Percentiles rank a stretch among this genome's conserved stretches.
Evolutionary conservation across 2,888 invertebrate species (phyloP).

Genomic region (Chouioia cunea): DNA sequence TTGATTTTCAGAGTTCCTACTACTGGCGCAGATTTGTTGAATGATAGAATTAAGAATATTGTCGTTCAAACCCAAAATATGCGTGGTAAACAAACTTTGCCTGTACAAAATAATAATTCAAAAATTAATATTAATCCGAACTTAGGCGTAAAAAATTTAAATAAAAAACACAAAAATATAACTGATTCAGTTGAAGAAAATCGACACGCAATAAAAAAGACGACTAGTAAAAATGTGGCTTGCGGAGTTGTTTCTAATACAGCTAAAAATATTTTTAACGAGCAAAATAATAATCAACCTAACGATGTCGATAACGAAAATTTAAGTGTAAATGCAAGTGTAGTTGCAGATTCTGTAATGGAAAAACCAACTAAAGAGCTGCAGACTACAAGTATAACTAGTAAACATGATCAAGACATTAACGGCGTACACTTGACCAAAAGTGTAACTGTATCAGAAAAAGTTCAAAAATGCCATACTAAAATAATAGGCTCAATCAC

Average conservation of each 20-base stretch:
- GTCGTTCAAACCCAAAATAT: slow-evolving; percentile 61
- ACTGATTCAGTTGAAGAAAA: slow-evolving; percentile 1
- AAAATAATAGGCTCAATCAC: no score
- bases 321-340: not conserved
- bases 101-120: slow-evolving; percentile 22
- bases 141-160: slow-evolving; percentile 7
- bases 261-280: not conserved
- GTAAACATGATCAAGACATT: no score
- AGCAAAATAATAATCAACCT: slow-evolving; percentile 5
- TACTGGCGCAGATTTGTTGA: slow-evolving; percentile 60
- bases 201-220: not conserved
- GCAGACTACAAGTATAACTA: no score
- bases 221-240: not conserved
- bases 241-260: not conserved
- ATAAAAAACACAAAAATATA: not conserved
- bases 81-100: slow-evolving; percentile 51
- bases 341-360: no score
- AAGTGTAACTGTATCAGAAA: no score
- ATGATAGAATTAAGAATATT: slow-evolving; percentile 61
- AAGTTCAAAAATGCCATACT: no score
- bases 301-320: not conserved
- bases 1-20: slow-evolving; percentile 60
- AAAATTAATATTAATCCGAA: slow-evolving; percentile 26
- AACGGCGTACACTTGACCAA: no score
- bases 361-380: not conserved